A percentile compares a stretch with the other conserved stretches of the same genome.
phyloP scores from a whole-genome alignment of 2,888 invertebrate genomes.

The Watsonalla cultraria region DNA sequence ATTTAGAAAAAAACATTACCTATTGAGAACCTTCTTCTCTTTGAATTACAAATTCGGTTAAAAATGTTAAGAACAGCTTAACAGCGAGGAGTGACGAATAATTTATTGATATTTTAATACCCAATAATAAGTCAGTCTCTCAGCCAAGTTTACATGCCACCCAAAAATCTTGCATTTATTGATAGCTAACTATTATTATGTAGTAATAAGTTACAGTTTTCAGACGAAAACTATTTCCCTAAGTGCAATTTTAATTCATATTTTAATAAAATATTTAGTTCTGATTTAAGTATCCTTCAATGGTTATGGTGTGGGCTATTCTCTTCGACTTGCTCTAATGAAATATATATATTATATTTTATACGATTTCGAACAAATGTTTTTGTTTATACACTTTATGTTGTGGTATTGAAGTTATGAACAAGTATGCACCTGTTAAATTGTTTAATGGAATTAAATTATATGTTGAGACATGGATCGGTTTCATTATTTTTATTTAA shows the following conservation, averaged over 20 bases:
- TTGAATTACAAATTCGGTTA: too few relatives aligned
- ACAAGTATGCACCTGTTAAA: constrained; percentile 62
- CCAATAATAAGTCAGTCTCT: constrained; percentile 22
- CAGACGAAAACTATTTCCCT: constrained; percentile 49
- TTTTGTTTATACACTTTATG: constrained; percentile 30
- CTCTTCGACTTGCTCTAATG: constrained; percentile 26
- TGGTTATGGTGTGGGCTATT: constrained; percentile 53
- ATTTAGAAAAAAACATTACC: too few relatives aligned
- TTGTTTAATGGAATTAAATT: constrained; percentile 72
- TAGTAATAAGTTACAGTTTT: constrained; percentile 47
- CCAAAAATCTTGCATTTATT: constrained; percentile 75
- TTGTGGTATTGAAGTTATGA: constrained; percentile 43
- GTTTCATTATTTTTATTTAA: constrained; percentile 15
- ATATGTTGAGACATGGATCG: constrained; percentile 54
- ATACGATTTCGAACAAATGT: constrained; percentile 11
- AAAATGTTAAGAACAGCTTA: too few relatives aligned
- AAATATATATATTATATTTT: constrained; percentile 33
- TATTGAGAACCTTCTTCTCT: too few relatives aligned
- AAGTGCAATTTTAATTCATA: constrained; percentile 67
- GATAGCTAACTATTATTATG: constrained; percentile 45
- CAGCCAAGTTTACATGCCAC: constrained; percentile 48
- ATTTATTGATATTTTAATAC: too few relatives aligned
- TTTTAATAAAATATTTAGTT: constrained; percentile 32
- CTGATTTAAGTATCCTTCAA: constrained; percentile 23
- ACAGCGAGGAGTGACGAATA: too few relatives aligned